phyloP scores from a whole-genome alignment of 2,113 vertebrate genomes.

The Siniperca chuatsi region DNA sequence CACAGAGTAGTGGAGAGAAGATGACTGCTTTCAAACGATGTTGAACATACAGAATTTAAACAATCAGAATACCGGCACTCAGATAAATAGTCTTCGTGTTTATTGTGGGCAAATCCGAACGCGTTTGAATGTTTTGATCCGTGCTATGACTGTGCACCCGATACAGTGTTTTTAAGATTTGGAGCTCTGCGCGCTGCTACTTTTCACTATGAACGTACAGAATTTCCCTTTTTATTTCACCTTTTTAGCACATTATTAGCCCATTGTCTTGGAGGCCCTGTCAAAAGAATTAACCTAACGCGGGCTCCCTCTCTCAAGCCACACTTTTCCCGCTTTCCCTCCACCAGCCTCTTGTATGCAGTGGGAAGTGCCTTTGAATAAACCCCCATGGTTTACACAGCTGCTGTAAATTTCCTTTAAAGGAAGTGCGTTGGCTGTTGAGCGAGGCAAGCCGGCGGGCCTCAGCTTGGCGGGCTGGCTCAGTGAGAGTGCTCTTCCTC shows the following conservation, averaged over 20 bases:
- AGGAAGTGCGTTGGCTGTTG: constrained; percentile 78
- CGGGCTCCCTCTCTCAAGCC: constrained; percentile 13
- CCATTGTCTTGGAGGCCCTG: constrained; percentile 2
- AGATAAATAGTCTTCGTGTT: too few relatives aligned
- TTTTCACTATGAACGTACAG: neutral
- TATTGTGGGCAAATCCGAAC: too few relatives aligned
- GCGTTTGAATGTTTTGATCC: too few relatives aligned
- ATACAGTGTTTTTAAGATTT: too few relatives aligned
- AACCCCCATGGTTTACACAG: constrained; percentile 79
- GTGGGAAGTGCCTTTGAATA: constrained; percentile 72
- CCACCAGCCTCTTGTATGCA: constrained; percentile 61
- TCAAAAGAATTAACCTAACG: constrained; percentile 37
- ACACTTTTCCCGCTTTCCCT: constrained; percentile 63
- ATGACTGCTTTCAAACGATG: constrained; percentile 22
- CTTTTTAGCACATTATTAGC: neutral
- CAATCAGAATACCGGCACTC: neutral
- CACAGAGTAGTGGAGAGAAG: constrained; percentile 14
- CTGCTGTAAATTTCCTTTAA: constrained; percentile 86
- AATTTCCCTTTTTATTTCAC: constrained; percentile 42
- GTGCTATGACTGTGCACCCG: too few relatives aligned
- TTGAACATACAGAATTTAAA: constrained; percentile 6
- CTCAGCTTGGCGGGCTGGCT: neutral
- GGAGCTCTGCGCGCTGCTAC: too few relatives aligned
- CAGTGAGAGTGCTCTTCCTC: constrained; percentile 17
- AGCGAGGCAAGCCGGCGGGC: constrained; percentile 21